Conservation (phyloP, 2,113 vertebrate species). For the Lepidothrix coronata region DNA sequence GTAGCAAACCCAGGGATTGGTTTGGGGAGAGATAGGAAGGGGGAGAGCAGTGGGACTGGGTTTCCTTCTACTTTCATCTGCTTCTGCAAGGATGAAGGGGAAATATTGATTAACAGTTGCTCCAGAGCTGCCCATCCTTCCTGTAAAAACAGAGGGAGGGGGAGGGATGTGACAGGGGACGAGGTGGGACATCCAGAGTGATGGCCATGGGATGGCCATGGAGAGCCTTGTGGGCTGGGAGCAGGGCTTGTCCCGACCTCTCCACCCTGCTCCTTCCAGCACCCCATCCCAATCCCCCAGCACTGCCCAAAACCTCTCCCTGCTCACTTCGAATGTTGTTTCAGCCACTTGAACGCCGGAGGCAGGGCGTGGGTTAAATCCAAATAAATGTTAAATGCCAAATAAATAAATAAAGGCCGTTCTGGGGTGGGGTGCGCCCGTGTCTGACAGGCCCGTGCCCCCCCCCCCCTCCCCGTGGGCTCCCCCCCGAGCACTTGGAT, state of each 20-base stretch:
- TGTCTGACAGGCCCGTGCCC: neutral
- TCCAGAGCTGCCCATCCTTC: neutral
- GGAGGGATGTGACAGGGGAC: neutral
- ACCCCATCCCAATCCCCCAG: fast-evolving
- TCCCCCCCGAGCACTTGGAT: slow-evolving; percentile 2
- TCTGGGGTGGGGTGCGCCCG: neutral
- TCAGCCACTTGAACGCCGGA: neutral
- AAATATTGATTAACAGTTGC: neutral
- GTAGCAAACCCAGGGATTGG: slow-evolving; percentile 7
- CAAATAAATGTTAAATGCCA: neutral
- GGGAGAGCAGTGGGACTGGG: neutral
- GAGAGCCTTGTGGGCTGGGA: neutral
- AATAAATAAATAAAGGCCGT: neutral
- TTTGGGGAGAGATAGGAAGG: neutral
- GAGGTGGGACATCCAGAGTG: neutral
- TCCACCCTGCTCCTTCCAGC: neutral
- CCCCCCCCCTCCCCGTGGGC: neutral
- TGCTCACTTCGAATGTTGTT: fast-evolving
- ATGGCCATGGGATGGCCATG: fast-evolving
- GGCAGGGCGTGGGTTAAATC: slow-evolving; percentile 49
- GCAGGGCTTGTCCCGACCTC: neutral
- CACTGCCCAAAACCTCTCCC: neutral
- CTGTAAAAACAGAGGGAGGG: neutral
- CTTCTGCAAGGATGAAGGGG: neutral
- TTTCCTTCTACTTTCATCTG: slow-evolving; percentile 26